Percentiles rank a stretch among this genome's conserved stretches.
Conservation (phyloP, 2,797 vertebrate species). For the Melanotaenia maccullochi region DNA sequence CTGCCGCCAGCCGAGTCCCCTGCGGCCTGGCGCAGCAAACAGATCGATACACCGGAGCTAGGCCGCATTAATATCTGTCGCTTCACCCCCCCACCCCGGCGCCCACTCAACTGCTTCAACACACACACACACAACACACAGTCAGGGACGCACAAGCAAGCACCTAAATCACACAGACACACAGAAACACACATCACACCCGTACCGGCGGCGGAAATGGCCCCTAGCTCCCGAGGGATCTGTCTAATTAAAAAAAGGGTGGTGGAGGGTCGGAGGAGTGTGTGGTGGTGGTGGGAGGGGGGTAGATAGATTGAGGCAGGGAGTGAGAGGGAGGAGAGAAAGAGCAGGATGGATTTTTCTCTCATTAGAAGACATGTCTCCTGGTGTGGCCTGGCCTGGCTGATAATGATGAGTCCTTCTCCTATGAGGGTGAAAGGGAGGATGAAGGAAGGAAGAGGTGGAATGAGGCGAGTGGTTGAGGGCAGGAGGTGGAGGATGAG, state of each 20-base stretch:
- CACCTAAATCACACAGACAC: constrained; percentile 74
- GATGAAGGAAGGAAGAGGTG: constrained; percentile 45
- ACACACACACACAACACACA: constrained; percentile 51
- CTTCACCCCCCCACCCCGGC: constrained; percentile 74
- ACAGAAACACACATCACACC: constrained; percentile 78
- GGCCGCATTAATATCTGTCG: constrained; percentile 88
- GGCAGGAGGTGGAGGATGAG: constrained; percentile 52
- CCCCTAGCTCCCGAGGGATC: constrained; percentile 83
- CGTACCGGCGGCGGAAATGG: constrained; percentile 84
- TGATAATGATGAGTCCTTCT: constrained; percentile 84
- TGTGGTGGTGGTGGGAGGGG: constrained; percentile 15
- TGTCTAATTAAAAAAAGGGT: constrained; percentile 85
- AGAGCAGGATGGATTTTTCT: constrained; percentile 84
- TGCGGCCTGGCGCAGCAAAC: constrained; percentile 85
- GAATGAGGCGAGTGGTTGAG: constrained; percentile 55
- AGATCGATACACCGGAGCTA: constrained; percentile 88
- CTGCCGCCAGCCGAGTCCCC: constrained; percentile 83
- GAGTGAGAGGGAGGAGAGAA: constrained; percentile 53
- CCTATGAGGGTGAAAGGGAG: constrained; percentile 57
- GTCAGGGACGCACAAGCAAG: constrained; percentile 50
- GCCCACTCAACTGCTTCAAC: constrained; percentile 78
- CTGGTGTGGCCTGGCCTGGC: constrained; percentile 83
- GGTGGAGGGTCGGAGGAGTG: constrained; percentile 41
- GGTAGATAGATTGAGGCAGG: constrained; percentile 69
- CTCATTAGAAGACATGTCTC: constrained; percentile 86